Conservation (phyloP, 2,888 invertebrate genomes). For the Enoplolaimus lenunculus region DNA sequence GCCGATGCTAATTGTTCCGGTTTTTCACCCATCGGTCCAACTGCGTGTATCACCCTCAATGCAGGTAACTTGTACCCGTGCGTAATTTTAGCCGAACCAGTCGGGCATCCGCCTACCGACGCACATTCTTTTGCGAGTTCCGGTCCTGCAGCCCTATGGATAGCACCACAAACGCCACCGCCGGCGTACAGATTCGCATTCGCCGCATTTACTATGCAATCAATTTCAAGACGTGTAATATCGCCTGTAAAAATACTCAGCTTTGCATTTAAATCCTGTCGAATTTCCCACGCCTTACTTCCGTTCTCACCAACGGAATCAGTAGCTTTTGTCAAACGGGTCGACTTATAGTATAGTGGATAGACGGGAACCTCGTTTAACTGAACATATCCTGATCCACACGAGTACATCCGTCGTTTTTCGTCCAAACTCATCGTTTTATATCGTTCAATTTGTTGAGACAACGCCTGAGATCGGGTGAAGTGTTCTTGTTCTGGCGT, state of each 20-base stretch:
- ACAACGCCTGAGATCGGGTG: no score
- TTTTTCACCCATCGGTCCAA: conserved; percentile 65
- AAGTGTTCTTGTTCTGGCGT: no score
- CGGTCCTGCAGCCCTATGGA: conserved; percentile 64
- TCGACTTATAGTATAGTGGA: not conserved
- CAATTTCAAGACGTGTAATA: conserved; percentile 66
- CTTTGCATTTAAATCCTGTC: conserved; percentile 16
- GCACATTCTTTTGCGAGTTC: conserved; percentile 52
- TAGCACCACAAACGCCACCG: conserved; percentile 70
- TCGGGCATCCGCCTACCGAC: conserved; percentile 56
- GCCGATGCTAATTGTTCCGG: conserved; percentile 53
- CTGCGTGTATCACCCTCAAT: conserved; percentile 78
- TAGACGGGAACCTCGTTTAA: not conserved
- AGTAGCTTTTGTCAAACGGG: not conserved
- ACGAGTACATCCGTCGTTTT: not conserved
- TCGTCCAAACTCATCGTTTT: not conserved
- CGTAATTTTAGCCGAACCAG: conserved; percentile 70
- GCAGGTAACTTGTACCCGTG: no score
- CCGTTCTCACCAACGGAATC: no score
- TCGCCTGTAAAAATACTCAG: conserved; percentile 51
- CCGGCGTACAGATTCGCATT: conserved; percentile 61
- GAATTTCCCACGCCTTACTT: no score
- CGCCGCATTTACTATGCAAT: conserved; percentile 79
- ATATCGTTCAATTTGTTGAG: no score
- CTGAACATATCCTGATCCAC: not conserved